Conservation (phyloP, 2,113 vertebrate genomes). For the Pseudolaguvia tuberculata region DNA sequence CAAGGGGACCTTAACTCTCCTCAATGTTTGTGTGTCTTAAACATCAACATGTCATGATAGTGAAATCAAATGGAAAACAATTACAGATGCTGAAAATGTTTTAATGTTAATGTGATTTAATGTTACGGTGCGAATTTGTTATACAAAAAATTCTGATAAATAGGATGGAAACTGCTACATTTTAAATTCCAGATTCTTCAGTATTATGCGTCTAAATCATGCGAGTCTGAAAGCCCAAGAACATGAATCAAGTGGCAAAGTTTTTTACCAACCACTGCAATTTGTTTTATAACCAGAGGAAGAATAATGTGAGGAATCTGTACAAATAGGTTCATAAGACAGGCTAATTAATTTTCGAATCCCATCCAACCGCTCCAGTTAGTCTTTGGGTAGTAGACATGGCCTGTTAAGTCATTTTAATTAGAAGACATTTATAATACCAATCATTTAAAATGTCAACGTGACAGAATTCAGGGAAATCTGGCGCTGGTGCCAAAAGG, state of each 20-base stretch:
- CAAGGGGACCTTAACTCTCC: slow-evolving; percentile 30
- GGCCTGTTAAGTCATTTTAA: background rate
- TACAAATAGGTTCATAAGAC: background rate
- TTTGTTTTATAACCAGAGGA: background rate
- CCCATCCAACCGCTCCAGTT: background rate
- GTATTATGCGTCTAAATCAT: background rate
- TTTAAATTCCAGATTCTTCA: background rate
- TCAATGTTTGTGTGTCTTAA: slow-evolving; percentile 9
- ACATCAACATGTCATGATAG: slow-evolving; percentile 4
- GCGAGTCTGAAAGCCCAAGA: background rate
- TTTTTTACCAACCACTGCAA: no score
- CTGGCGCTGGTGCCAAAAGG: background rate
- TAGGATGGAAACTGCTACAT: background rate
- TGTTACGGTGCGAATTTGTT: background rate
- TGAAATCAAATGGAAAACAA: background rate
- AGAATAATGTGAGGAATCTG: background rate
- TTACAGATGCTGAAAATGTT: background rate
- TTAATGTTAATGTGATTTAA: background rate
- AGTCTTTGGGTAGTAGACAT: background rate
- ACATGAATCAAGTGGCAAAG: background rate
- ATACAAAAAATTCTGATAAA: background rate
- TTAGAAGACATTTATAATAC: background rate
- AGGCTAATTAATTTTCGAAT: no score
- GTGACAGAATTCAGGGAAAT: background rate
- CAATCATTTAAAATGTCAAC: background rate